Evolutionary conservation across 2,797 vertebrate genomes (phyloP).

Genomic region (Synaphobranchus kaupii): DNA sequence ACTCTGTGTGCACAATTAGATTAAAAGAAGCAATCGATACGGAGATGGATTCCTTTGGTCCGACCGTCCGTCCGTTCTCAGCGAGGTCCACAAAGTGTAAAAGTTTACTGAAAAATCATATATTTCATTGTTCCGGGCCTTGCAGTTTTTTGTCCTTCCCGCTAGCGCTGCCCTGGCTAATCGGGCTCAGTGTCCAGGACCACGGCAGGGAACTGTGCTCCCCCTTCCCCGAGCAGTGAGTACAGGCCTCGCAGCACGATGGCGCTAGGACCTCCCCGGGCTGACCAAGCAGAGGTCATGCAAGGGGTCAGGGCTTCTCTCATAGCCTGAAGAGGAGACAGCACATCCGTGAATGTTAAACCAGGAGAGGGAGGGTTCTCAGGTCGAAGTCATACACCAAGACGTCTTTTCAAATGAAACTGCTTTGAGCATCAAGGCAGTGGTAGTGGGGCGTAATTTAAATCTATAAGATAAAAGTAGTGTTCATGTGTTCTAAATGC

Average conservation of each 20-base stretch:
- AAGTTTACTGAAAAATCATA: background rate
- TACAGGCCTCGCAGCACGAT: conserved; percentile 66
- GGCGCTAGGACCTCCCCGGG: conserved; percentile 39
- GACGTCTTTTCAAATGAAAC: background rate
- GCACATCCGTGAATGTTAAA: background rate
- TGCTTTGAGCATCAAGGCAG: background rate
- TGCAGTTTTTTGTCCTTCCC: background rate
- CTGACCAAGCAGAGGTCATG: conserved; percentile 43
- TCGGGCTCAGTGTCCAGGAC: conserved; percentile 69
- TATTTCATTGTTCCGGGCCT: background rate
- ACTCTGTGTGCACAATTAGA: background rate
- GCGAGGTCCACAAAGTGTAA: background rate
- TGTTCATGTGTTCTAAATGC: background rate
- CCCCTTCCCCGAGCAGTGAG: conserved; percentile 73
- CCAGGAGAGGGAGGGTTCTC: background rate
- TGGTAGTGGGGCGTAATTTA: background rate
- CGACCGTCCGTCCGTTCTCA: background rate
- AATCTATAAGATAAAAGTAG: background rate
- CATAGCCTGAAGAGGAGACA: conserved; percentile 61
- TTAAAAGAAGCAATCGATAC: background rate
- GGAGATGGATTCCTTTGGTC: background rate
- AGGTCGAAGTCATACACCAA: background rate
- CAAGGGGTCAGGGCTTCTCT: conserved; percentile 56
- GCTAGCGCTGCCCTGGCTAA: conserved; percentile 41
- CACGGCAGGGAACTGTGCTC: conserved; percentile 67